Evolutionary conservation across 2,888 invertebrate species (phyloP).

Genomic region (Drosophila neutralis): DNA sequence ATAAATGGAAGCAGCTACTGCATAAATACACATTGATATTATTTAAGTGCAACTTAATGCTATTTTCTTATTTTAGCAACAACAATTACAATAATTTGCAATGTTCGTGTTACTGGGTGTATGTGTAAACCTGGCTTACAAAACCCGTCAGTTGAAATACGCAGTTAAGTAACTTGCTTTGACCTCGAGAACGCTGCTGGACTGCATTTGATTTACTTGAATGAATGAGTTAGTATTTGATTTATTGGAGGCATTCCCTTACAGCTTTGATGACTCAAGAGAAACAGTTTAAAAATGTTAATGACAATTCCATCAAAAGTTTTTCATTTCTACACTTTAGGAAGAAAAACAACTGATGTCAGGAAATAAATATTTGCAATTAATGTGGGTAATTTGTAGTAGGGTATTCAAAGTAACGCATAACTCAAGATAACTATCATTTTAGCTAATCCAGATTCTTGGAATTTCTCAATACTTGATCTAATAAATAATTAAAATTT

Average conservation of each 20-base stretch:
- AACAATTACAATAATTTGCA: conserved; percentile 50
- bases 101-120: conserved; percentile 46
- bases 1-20: conserved; percentile 69
- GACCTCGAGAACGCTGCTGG: not conserved
- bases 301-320: not conserved
- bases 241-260: not conserved
- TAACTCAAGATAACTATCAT: not conserved
- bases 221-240: conserved; percentile 20
- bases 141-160: conserved; percentile 38
- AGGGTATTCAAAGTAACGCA: conserved; percentile 9
- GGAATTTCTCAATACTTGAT: conserved; percentile 56
- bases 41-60: conserved; percentile 60
- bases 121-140: conserved; percentile 21
- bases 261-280: conserved; percentile 4
- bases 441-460: conserved; percentile 58
- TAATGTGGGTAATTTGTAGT: not conserved
- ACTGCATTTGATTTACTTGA: conserved; percentile 12
- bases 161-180: conserved; percentile 30
- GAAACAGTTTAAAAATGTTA: not conserved
- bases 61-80: conserved; percentile 12
- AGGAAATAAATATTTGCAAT: too few species aligned
- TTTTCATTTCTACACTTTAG: not conserved
- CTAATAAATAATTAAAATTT: conserved; percentile 66
- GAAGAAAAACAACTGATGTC: not conserved
- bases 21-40: conserved; percentile 64